Conservation (phyloP, 2,113 vertebrate species). For the Pao palembangensis region DNA sequence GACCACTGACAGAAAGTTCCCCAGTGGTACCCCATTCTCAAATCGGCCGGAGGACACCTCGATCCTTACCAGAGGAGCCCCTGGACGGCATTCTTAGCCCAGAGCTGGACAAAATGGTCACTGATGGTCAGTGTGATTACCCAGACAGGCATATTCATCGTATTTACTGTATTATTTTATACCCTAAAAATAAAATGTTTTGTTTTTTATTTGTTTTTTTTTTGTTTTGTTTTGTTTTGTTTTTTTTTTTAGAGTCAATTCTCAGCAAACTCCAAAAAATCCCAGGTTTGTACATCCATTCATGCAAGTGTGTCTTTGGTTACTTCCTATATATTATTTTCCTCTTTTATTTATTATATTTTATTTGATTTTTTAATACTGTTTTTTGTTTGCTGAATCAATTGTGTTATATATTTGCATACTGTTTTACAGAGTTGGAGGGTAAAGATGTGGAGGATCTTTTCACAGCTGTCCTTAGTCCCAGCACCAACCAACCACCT, state of each 20-base stretch:
- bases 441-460: conserved; percentile 97
- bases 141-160: neutral
- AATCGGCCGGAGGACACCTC: conserved; percentile 78
- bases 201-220: conserved; percentile 19
- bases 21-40: conserved; percentile 79
- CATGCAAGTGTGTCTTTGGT: neutral
- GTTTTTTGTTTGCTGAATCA: neutral
- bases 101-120: conserved; percentile 98
- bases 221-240: conserved; percentile 29
- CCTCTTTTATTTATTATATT: neutral
- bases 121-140: conserved; percentile 83
- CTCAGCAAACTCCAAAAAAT: conserved; percentile 97
- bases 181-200: neutral
- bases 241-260: conserved; percentile 83
- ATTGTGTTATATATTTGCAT: neutral
- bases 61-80: conserved; percentile 85
- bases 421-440: conserved; percentile 81
- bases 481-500: conserved; percentile 79
- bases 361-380: neutral
- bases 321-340: neutral
- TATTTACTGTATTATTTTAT: neutral
- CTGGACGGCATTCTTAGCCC: conserved; percentile 94
- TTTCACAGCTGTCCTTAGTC: conserved; percentile 94
- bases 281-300: conserved; percentile 80
- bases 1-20: conserved; percentile 79